A percentile compares a stretch with the other conserved stretches of the same genome.
These are phyloP conservation scores for Platanista minor DNA, from an alignment of 2,113 vertebrate genomes.

Conservation along the genomic window DNA sequence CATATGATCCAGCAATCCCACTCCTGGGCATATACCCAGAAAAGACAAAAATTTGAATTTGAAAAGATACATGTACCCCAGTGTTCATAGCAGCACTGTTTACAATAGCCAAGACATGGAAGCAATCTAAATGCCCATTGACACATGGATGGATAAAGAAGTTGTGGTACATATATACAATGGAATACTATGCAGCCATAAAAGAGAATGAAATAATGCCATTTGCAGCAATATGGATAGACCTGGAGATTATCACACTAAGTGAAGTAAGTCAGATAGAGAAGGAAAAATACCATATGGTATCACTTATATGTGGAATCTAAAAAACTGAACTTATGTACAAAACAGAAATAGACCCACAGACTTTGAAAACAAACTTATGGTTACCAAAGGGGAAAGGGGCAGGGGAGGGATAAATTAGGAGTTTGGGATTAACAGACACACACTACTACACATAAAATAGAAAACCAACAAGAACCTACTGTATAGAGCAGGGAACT, in stretches of 20 bases:
- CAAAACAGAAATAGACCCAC: background rate
- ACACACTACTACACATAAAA: background rate
- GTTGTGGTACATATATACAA: background rate
- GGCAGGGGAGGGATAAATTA: background rate
- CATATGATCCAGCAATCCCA: background rate
- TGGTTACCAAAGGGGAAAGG: background rate
- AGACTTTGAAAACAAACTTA: background rate
- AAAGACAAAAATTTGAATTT: background rate
- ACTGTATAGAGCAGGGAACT: background rate
- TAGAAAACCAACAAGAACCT: background rate
- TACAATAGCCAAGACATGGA: background rate
- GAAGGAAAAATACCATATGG: background rate
- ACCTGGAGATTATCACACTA: background rate
- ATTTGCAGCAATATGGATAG: background rate
- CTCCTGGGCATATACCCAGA: background rate
- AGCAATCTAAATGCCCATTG: background rate
- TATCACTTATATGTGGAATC: background rate
- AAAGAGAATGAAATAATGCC: background rate
- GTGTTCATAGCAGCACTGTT: background rate
- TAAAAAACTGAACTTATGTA: background rate
- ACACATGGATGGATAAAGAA: background rate
- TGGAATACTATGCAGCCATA: background rate
- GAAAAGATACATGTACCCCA: background rate
- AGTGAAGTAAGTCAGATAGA: background rate
- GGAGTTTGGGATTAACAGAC: background rate